Evolutionary conservation across 2,888 invertebrate species (phyloP), one percentile per base, ranked within the genome.

Genomic region (Caenorhabditis doughertyi): DNA sequence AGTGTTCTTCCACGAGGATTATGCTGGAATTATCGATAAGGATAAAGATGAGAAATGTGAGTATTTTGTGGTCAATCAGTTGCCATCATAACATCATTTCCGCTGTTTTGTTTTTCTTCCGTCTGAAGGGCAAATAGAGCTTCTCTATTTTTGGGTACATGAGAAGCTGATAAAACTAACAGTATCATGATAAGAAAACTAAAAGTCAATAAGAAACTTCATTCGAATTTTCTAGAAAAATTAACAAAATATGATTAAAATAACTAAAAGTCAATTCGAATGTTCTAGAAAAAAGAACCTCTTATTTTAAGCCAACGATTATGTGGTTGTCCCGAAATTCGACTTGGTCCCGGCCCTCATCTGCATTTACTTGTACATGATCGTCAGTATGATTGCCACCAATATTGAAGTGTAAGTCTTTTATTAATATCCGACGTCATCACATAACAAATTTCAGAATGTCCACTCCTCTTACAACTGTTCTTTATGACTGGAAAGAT

Each of bases 341-440:
- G 88, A 88, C 53, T 18, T 76, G n/a, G 35, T 79, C 9, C 84
- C 88, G 13, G 88, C 86, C 5, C 55, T 85, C 1, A 72, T 87
- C 39, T 86, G 86, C 42, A 84, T 88, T 35, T 88, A 85, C 64
- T 64, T 88, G 42, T 88, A 85, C 74, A 80, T 86, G 72, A 73
- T 84, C 65, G 81, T 83, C 29, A 84, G 77, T 44, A 87, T 85
- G 85, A 83, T 85, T 9, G 81, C 87, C 3, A 87, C 85, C 0
- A 87, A 85, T 64, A 86, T 86, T 49, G 86, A 85, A 84, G 86
- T 88, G 86, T 86, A 73, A 81, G 84, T n/a, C n/a, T n/a, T n/a
- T 21, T 18, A 47, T 18, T 4, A 47, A n/a, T 47, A 18, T 47
- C 8, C 1, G 32, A 27, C 3, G n/a, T 18, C n/a, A 27, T 1